A percentile compares a stretch with the other conserved stretches of the same genome.
Conservation (phyloP, 2,888 invertebrate genomes). For the Ecliptopera silaceata region DNA sequence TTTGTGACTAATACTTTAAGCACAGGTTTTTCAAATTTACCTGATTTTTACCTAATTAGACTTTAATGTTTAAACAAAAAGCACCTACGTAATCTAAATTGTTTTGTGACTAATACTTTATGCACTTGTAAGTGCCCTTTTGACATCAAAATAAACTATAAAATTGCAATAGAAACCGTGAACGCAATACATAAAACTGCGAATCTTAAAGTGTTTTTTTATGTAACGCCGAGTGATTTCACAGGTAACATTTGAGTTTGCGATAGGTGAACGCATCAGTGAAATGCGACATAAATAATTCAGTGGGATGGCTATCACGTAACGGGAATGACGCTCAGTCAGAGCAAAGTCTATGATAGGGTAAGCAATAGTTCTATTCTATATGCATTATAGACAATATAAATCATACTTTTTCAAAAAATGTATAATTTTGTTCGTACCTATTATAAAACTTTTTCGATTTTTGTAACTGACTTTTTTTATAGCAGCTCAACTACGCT, state of each 20-base stretch:
- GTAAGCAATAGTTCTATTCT: slow-evolving; percentile 19
- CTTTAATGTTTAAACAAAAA: no score
- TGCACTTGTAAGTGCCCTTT: background rate
- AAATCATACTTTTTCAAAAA: no score
- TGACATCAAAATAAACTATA: no score
- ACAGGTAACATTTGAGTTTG: slow-evolving; percentile 51
- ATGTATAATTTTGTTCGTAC: background rate
- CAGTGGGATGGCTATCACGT: slow-evolving; percentile 47
- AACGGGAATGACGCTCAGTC: slow-evolving; percentile 26
- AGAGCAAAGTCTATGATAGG: slow-evolving; percentile 17
- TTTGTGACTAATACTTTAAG: no score
- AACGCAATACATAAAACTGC: slow-evolving; percentile 2
- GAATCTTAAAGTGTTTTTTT: slow-evolving; percentile 53
- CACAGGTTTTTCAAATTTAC: no score
- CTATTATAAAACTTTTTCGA: no score
- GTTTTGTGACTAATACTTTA: background rate
- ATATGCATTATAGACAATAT: no score
- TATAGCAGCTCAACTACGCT: background rate
- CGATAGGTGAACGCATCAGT: slow-evolving; percentile 60
- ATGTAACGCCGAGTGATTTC: slow-evolving; percentile 51
- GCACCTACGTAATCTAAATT: no score
- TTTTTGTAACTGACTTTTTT: no score
- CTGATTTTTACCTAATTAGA: no score
- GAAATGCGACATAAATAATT: slow-evolving; percentile 64
- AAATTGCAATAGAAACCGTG: slow-evolving; percentile 5